A percentile compares a stretch with the other conserved stretches of the same genome.
Conservation (phyloP, 2,113 vertebrate genomes). For the Cairina moschata region DNA sequence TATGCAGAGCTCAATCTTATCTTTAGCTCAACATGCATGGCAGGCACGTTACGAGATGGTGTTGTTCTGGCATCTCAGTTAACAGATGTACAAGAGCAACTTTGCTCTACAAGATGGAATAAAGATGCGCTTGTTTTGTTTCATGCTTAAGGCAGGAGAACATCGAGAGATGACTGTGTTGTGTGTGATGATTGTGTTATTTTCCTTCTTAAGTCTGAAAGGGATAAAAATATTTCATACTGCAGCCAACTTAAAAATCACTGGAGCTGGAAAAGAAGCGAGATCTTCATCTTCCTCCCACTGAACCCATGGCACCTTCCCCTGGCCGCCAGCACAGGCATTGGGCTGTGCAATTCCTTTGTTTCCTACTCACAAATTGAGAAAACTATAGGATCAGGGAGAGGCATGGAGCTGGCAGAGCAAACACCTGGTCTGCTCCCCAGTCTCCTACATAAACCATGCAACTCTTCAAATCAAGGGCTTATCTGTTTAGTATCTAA, state of each 20-base stretch:
- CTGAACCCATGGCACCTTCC: background rate
- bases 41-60: background rate
- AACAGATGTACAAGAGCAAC: background rate
- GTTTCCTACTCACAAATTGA: rapidly evolving
- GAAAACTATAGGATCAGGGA: rapidly evolving
- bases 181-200: background rate
- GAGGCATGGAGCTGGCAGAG: background rate
- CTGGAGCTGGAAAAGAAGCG: background rate
- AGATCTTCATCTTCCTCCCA: background rate
- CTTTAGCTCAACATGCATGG: background rate
- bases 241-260: background rate
- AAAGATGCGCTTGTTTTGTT: background rate
- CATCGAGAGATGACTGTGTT: background rate
- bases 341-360: rapidly evolving
- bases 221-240: background rate
- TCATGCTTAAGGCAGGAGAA: background rate
- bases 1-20: background rate
- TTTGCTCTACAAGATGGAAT: background rate
- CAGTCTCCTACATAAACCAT: background rate
- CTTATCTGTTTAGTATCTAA: background rate
- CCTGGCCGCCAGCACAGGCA: background rate
- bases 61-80: background rate
- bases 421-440: background rate
- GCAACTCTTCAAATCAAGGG: background rate
- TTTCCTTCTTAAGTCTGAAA: background rate